Percentiles rank a stretch among this genome's conserved stretches.
phyloP scores from a whole-genome alignment of 2,797 vertebrate genomes.

The Chromobotia macracanthus region DNA sequence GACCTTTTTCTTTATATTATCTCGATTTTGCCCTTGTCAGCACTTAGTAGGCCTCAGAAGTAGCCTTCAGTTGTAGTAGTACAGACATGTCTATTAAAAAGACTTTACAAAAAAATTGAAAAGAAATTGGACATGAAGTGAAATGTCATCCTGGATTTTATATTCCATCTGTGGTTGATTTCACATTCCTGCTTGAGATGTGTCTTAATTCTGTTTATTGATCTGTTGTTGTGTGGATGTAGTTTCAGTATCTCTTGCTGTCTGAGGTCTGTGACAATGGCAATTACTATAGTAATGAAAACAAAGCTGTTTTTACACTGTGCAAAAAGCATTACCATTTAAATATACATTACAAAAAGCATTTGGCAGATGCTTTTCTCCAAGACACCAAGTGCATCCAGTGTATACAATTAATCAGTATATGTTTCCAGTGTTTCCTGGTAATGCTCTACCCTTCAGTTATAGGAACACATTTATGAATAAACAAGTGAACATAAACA shows the following conservation, averaged over 20 bases:
- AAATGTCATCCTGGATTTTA: slow-evolving; percentile 5
- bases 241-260: neutral
- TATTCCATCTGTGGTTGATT: neutral
- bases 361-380: too few species aligned
- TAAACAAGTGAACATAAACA: too few species aligned
- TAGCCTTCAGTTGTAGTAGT: slow-evolving; percentile 18
- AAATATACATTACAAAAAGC: too few species aligned
- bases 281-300: neutral
- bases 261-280: neutral
- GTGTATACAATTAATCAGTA: too few species aligned
- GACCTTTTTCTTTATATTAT: slow-evolving; percentile 62
- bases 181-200: neutral
- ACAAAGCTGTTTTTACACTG: too few species aligned
- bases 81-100: neutral
- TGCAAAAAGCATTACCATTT: too few species aligned
- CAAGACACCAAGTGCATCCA: too few species aligned
- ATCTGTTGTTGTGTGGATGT: neutral
- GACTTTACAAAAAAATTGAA: neutral
- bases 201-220: slow-evolving; percentile 8
- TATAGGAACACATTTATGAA: too few species aligned
- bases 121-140: neutral
- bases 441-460: too few species aligned
- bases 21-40: slow-evolving; percentile 55
- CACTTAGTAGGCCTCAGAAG: slow-evolving; percentile 44
- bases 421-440: too few species aligned